These are phyloP conservation scores for Castor canadensis DNA, from an alignment of 2,113 vertebrate species.

Conservation along the genomic window DNA sequence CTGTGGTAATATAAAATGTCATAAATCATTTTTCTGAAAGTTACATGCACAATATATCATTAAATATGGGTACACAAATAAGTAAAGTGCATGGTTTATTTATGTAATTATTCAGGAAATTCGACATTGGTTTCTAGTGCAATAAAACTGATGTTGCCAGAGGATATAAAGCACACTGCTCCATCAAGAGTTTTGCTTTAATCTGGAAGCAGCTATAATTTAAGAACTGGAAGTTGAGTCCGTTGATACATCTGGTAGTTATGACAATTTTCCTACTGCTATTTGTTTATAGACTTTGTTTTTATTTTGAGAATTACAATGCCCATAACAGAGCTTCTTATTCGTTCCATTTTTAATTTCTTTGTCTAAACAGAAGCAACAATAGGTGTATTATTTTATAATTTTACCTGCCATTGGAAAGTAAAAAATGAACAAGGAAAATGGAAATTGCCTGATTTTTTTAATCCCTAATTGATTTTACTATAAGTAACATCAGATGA, in stretches of 20 bases:
- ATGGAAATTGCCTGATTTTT: neutral
- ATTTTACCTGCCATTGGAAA: slow-evolving; percentile 27
- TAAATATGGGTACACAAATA: slow-evolving; percentile 76
- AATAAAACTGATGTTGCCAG: slow-evolving; percentile 66
- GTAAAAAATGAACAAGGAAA: neutral
- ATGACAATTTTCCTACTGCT: slow-evolving; percentile 36
- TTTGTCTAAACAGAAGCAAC: slow-evolving; percentile 12
- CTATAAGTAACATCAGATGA: neutral
- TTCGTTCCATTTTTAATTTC: neutral
- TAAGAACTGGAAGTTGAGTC: slow-evolving; percentile 36
- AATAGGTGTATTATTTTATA: slow-evolving; percentile 20
- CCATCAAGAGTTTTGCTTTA: slow-evolving; percentile 47
- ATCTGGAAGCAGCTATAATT: slow-evolving; percentile 59
- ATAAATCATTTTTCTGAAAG: slow-evolving; percentile 73
- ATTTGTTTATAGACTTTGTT: slow-evolving; percentile 52
- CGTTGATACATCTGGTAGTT: slow-evolving; percentile 10
- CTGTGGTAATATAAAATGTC: slow-evolving; percentile 66
- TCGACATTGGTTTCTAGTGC: slow-evolving; percentile 65
- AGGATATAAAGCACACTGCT: slow-evolving; percentile 48
- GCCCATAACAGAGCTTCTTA: neutral
- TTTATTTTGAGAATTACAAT: slow-evolving; percentile 55
- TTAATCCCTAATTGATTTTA: neutral
- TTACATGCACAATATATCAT: slow-evolving; percentile 61
- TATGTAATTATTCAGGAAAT: slow-evolving; percentile 75
- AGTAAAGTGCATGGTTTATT: slow-evolving; percentile 72